phyloP scores from a whole-genome alignment of 2,888 invertebrate species.

The Exephanes ischioxanthus region DNA sequence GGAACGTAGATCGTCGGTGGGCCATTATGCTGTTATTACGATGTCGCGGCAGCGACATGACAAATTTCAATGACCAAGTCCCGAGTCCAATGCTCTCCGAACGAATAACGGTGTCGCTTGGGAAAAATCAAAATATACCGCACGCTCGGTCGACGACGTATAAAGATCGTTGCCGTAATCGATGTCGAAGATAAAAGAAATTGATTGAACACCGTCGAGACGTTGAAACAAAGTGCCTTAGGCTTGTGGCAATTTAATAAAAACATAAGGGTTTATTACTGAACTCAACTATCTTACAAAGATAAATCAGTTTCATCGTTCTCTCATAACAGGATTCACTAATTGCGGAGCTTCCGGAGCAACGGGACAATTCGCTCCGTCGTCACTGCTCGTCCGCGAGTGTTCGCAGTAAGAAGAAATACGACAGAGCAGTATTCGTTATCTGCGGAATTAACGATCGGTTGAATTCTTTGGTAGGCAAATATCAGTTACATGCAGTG shows the following conservation, averaged over 20 bases:
- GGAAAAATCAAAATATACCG: neutral
- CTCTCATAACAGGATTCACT: neutral
- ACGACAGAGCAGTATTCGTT: slow-evolving; percentile 67
- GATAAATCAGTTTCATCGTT: neutral
- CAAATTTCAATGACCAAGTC: neutral
- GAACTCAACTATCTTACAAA: neutral
- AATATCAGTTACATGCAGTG: neutral
- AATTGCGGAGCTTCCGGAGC: neutral
- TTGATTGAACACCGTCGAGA: neutral
- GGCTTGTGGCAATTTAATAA: neutral
- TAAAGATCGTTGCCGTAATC: neutral
- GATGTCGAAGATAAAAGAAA: neutral
- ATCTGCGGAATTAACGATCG: slow-evolving; percentile 51
- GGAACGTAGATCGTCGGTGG: neutral
- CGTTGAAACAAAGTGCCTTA: neutral
- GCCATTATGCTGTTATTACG: slow-evolving; percentile 20
- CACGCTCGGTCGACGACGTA: neutral
- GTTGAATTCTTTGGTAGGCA: neutral
- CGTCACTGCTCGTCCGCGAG: slow-evolving; percentile 44
- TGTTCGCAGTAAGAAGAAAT: slow-evolving; percentile 67
- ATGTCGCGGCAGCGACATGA: neutral
- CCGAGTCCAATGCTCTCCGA: neutral
- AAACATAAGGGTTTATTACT: neutral
- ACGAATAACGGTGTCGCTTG: neutral
- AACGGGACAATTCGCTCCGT: neutral